Base-by-base conservation (phyloP, 2,888 invertebrate genomes). In the Taenaris catops region DNA sequence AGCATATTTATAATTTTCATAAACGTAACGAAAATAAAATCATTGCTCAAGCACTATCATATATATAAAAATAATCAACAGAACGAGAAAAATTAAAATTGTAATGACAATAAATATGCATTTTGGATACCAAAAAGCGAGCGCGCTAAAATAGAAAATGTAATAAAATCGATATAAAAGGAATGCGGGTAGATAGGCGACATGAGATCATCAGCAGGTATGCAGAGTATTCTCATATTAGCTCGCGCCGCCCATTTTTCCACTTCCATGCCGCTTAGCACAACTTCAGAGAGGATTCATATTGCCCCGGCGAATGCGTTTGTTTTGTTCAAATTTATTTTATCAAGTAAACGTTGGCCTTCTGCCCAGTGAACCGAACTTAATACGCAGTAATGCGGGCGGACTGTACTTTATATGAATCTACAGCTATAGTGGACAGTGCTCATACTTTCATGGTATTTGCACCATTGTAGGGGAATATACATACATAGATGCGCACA, bases 271-370 rank as follows among this genome's bases (percentile, higher is more conserved):
- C 76, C 69, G 63, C 73, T 83, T 70, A 69, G 66, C 80, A 74
- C 68, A 62, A 75, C 80, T 81, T 81, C 81, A 81, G 71, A 80
- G 78, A 80, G 80, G 67, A 81, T 74, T 80, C 81, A 83, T 83
- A 81, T 79, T 76, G 78, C 76, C 73, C 68, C 73, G 69, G 51
- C 55, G 70, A 73, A 71, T 81, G 79, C 76, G 78, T 81, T 83
- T 83, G 83, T 84, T 83, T 80, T 78, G 79, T 78, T 72, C 75
- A 74, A 80, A 83, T 83, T 80, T 81, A 86, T 86, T 84, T 84
- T 83, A 84, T 86, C 81, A 80, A 84, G 80, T 81, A 80, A 81
- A 79, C 71, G 74, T 68, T 68, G 72, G 80, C 60, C 63, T 75
- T 73, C 74, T 63, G 64, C 72, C 58, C 84, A 84, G 44, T 83